These are phyloP conservation scores for Vanessa atalanta DNA, from an alignment of 1,140 invertebrate genomes.

Conservation along the genomic window DNA sequence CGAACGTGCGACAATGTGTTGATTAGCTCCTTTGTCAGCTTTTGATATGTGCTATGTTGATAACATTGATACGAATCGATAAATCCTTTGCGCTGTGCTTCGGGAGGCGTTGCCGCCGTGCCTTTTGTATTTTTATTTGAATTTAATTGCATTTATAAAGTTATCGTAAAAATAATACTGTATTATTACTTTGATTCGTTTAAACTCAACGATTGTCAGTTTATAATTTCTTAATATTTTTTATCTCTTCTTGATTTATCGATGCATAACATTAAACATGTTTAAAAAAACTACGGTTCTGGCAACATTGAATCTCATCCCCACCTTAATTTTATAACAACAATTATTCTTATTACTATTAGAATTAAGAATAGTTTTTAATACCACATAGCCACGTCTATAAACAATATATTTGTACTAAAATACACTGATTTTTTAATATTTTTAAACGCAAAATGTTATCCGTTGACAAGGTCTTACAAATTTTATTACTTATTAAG, in stretches of 20 bases:
- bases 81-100: too few species aligned
- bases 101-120: too few species aligned
- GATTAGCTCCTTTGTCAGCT: too few species aligned
- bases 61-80: too few species aligned
- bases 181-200: too few species aligned
- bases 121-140: too few species aligned
- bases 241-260: background rate
- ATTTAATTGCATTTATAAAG: too few species aligned
- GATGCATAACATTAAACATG: background rate
- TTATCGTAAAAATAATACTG: too few species aligned
- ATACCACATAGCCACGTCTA: constrained; percentile 2
- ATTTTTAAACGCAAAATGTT: background rate
- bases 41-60: too few species aligned
- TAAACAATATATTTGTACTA: background rate
- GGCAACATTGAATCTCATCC: constrained; percentile 25
- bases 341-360: constrained; percentile 7
- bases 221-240: background rate
- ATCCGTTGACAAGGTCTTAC: background rate
- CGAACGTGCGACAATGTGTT: too few species aligned
- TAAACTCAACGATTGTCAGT: background rate
- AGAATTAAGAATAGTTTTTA: constrained; percentile 15
- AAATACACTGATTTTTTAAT: background rate
- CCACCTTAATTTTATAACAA: constrained; percentile 13
- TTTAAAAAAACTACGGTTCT: constrained; percentile 3
- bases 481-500: too few species aligned